Conservation (phyloP, 2,888 invertebrate species). For the Priocnemis perturbator region DNA sequence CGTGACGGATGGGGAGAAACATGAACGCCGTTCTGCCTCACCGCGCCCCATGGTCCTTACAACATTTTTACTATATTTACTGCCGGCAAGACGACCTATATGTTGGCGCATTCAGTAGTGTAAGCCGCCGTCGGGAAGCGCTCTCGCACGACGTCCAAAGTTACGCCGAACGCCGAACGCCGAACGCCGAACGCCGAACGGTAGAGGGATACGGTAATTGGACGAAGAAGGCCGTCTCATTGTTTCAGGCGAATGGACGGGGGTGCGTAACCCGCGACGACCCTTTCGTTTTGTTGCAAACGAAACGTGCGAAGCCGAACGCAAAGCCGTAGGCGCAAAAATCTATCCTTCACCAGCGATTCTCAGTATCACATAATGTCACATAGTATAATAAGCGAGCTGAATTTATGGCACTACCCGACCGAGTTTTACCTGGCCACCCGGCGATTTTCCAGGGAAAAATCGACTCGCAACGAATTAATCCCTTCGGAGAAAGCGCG, state of each 20-base stretch:
- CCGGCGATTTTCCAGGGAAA: constrained; percentile 23
- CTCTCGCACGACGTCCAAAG: too few species aligned
- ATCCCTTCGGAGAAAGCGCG: constrained; percentile 21
- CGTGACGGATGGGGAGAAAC: too few species aligned
- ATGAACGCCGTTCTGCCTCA: too few species aligned
- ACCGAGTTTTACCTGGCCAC: neutral
- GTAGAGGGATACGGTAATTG: too few species aligned
- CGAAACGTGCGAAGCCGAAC: neutral
- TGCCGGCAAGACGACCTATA: too few species aligned
- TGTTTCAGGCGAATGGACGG: constrained; percentile 19
- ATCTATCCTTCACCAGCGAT: neutral
- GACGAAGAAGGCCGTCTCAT: constrained; percentile 11
- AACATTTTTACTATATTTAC: too few species aligned
- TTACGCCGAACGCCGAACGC: too few species aligned
- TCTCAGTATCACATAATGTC: constrained; percentile 32
- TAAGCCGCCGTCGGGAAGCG: too few species aligned
- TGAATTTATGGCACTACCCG: constrained; percentile 27
- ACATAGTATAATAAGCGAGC: constrained; percentile 29
- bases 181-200: too few species aligned
- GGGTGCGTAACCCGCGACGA: constrained; percentile 14
- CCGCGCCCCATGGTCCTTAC: too few species aligned
- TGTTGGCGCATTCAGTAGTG: too few species aligned
- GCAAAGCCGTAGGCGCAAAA: constrained; percentile 16
- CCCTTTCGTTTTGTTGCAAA: neutral
- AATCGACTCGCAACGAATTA: constrained; percentile 18